A percentile compares a stretch with the other conserved stretches of the same genome.
These are phyloP conservation scores for Hermodice carunculata DNA, from an alignment of 2,888 invertebrate genomes.

Conservation along the genomic window DNA sequence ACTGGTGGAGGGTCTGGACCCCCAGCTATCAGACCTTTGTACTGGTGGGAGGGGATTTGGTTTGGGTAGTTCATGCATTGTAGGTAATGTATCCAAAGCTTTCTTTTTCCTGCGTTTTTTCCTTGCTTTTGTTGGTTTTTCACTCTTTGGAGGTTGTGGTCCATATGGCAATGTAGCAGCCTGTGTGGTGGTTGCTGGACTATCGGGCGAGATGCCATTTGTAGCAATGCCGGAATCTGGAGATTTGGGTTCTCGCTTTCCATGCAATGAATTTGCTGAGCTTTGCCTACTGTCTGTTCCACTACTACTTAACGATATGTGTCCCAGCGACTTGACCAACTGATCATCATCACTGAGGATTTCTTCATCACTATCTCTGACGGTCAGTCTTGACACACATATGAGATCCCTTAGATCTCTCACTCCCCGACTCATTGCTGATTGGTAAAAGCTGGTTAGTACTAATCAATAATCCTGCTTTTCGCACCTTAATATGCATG, in stretches of 20 bases:
- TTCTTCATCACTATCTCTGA: constrained; percentile 62
- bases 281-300: constrained; percentile 13
- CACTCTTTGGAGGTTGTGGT: neutral
- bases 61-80: constrained; percentile 56
- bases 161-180: constrained; percentile 14
- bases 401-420: constrained; percentile 67
- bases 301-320: constrained; percentile 15
- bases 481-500: too few species aligned
- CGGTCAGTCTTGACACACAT: constrained; percentile 66
- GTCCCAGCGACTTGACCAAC: constrained; percentile 5
- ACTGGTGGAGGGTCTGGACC: neutral
- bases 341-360: constrained; percentile 48
- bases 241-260: constrained; percentile 5
- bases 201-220: constrained; percentile 47
- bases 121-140: constrained; percentile 16
- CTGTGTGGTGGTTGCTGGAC: neutral
- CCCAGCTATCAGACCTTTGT: neutral
- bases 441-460: too few species aligned
- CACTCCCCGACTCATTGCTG: constrained; percentile 65
- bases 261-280: constrained; percentile 18
- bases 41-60: constrained; percentile 53
- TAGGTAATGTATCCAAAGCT: constrained; percentile 35
- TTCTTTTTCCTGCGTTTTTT: constrained; percentile 4
- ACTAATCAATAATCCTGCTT: too few species aligned
- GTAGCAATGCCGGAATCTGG: constrained; percentile 63